Evolutionary conservation across 2,113 vertebrate genomes (phyloP), one percentile per base, ranked within the genome.

Genomic region (Sardina pilchardus): DNA sequence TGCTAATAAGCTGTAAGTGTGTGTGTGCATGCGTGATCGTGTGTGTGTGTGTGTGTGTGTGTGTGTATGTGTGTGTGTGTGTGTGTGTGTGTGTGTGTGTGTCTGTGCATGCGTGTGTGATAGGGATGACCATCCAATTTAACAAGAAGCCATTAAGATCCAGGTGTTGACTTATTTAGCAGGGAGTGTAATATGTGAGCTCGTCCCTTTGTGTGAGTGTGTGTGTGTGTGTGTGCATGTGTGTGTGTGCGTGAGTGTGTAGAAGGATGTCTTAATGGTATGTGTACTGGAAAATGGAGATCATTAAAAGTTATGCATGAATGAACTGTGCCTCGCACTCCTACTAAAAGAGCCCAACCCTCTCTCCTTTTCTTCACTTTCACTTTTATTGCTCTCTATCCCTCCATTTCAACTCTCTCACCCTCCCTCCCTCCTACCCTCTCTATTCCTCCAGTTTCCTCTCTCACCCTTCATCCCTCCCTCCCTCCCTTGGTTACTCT

Each of bases 261-360:
- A 9, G n/a, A 16, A 0, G 0, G 26, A 12, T 4, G 4, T 78
- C 71, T 87, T 85, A 90, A 81, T 21, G 82, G 67, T 86, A 84
- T n/a, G 56, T 81, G 86, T 81, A 78, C 75, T 86, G 86, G 83
- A 86, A 84, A 85, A 75, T 81, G 63, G 85, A 83, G 83, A 85
- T 84, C 81, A 59, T 85, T 90, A 87, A 88, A 90, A 83, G 78
- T 82, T 80, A 84, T 43, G 82, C 86, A 59, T 87, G 82, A 85
- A 85, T 82, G 83, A 83, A 17, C 26, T 34, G 63, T 71, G 63
- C 30, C 26, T 71, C 30, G 16, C 34, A 78, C 71, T 45, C 39
- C 67, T 84, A 85, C 53, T 89, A 81, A 78, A 36, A 78, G 34
- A 71, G 63, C 1, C n/a, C 63, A 12, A 71, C n/a, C 63, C 8